Evolutionary conservation across 2,888 invertebrate species (phyloP).

Genomic region (Ellobium chinense): DNA sequence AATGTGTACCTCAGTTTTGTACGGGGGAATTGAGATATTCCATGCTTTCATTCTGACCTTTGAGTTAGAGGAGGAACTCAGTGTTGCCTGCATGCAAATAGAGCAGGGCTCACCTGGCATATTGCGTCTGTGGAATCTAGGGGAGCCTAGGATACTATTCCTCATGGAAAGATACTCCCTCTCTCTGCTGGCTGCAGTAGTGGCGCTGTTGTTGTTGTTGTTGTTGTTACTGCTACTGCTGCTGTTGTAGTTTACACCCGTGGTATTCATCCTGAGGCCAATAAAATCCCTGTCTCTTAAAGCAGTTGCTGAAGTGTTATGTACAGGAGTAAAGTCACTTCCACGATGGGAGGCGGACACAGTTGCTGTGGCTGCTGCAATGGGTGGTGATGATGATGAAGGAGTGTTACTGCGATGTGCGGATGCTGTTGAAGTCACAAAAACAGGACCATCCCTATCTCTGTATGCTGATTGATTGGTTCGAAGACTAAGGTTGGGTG

Average conservation of each 20-base stretch:
- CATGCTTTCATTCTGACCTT: too few species aligned
- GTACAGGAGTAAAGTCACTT: neutral
- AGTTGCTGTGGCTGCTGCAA: neutral
- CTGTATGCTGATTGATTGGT: constrained; percentile 22
- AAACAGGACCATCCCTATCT: constrained; percentile 26
- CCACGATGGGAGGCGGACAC: neutral
- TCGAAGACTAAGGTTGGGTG: constrained; percentile 37
- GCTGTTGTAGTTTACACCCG: constrained; percentile 6
- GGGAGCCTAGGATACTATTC: constrained; percentile 97
- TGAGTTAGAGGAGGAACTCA: too few species aligned
- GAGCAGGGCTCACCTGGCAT: constrained; percentile 83
- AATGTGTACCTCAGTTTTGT: too few species aligned
- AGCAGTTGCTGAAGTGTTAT: constrained; percentile 31
- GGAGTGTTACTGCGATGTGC: neutral
- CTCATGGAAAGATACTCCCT: constrained; percentile 84
- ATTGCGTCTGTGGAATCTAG: constrained; percentile 96
- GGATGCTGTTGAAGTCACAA: neutral
- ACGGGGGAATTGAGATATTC: too few species aligned
- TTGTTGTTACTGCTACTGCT: neutral
- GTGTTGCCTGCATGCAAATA: constrained; percentile 38
- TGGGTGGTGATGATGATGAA: constrained; percentile 19
- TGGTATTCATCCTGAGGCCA: constrained; percentile 17
- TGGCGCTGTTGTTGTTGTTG: constrained; percentile 21
- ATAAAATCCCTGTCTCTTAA: constrained; percentile 43
- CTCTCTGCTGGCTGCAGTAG: constrained; percentile 26